Evolutionary conservation across 2,797 vertebrate species (phyloP).

Genomic region (Aselliscus stoliczkanus): DNA sequence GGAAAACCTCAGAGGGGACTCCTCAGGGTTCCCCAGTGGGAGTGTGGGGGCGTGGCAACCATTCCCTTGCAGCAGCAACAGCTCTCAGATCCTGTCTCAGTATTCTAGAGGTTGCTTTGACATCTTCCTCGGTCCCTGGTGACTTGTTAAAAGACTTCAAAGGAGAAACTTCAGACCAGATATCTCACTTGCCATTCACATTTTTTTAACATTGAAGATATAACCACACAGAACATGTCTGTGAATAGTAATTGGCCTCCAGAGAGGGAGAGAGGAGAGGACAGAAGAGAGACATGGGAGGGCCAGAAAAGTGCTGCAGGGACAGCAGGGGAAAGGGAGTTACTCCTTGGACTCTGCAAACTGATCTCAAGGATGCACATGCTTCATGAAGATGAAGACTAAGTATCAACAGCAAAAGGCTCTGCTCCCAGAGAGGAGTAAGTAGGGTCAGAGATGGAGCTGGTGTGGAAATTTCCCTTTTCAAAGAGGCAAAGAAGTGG

Average conservation of each 20-base stretch:
- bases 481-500: neutral
- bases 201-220: slow-evolving; percentile 75
- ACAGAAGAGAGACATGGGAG: neutral
- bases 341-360: slow-evolving; percentile 17
- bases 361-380: neutral
- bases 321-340: neutral
- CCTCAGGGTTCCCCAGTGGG: neutral
- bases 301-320: neutral
- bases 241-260: slow-evolving; percentile 64
- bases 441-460: neutral
- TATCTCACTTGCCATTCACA: slow-evolving; percentile 66
- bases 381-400: slow-evolving; percentile 12
- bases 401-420: neutral
- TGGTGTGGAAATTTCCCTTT: neutral
- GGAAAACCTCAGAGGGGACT: neutral
- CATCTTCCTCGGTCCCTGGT: neutral
- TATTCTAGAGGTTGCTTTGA: neutral
- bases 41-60: fast-evolving
- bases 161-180: slow-evolving; percentile 69
- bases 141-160: slow-evolving; percentile 72
- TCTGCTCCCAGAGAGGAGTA: neutral
- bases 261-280: neutral
- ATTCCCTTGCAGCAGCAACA: neutral
- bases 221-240: slow-evolving; percentile 43
- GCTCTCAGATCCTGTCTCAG: slow-evolving; percentile 19